phyloP scores from a whole-genome alignment of 2,113 vertebrate species.

The Galbula dea region DNA sequence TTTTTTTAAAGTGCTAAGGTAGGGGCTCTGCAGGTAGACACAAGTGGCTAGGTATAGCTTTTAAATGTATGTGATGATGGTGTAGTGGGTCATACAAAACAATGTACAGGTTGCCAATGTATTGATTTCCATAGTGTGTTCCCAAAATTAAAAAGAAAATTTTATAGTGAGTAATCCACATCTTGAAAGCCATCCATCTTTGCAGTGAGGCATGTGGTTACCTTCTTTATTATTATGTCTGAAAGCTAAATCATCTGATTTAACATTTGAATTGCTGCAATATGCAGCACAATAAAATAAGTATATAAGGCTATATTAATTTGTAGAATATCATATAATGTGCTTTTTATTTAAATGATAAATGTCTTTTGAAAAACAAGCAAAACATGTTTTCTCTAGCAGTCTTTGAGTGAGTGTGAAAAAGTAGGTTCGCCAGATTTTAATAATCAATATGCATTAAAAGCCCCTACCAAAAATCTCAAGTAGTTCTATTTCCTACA shows the following conservation, averaged over 20 bases:
- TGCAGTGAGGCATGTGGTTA: background rate
- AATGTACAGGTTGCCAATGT: background rate
- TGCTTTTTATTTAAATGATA: background rate
- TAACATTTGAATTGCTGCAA: background rate
- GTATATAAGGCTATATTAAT: background rate
- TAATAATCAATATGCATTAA: slow-evolving; percentile 19
- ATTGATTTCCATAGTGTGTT: background rate
- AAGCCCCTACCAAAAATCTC: background rate
- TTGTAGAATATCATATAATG: background rate
- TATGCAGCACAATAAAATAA: background rate
- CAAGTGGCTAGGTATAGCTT: background rate
- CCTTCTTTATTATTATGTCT: background rate
- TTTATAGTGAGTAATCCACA: background rate
- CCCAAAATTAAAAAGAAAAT: background rate
- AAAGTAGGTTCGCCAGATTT: slow-evolving; percentile 1
- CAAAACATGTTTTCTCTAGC: background rate
- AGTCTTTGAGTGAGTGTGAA: background rate
- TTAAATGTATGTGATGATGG: background rate
- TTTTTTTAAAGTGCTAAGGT: background rate
- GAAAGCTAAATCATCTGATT: background rate
- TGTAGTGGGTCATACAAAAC: background rate
- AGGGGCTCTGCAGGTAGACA: background rate
- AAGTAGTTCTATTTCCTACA: slow-evolving; percentile 33
- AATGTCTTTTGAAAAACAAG: background rate
- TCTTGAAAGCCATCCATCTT: background rate